Conservation (phyloP, 2,888 invertebrate species). For the Willowsia nigromaculata region DNA sequence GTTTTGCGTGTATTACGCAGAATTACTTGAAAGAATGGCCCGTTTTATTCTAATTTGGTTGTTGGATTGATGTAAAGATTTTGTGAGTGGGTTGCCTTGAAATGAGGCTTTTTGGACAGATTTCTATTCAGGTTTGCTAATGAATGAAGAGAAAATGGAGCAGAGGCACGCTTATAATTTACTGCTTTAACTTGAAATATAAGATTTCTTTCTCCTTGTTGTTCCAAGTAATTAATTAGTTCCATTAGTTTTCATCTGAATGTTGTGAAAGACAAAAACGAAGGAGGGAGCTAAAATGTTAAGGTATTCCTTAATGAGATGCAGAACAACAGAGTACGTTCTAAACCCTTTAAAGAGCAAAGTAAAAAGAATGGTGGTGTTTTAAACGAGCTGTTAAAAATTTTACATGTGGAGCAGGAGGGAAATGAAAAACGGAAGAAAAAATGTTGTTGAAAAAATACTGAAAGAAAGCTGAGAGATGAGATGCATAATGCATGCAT, state of each 20-base stretch:
- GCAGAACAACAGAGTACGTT: constrained; percentile 9
- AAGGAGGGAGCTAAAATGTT: background rate
- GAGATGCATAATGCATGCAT: background rate
- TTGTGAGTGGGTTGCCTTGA: constrained; percentile 4
- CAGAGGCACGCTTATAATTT: background rate
- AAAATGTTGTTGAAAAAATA: background rate
- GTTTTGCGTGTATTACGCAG: constrained; percentile 18
- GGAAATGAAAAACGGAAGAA: background rate
- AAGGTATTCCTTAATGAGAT: constrained; percentile 50
- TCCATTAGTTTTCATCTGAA: constrained; percentile 58
- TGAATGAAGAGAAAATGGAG: background rate
- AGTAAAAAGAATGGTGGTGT: background rate
- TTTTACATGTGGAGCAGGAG: constrained; percentile 6
- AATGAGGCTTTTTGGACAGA: background rate
- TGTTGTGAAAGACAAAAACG: constrained; percentile 10
- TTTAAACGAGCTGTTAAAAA: constrained; percentile 39
- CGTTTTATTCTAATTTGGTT: constrained; percentile 38
- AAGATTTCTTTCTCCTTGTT: constrained; percentile 27
- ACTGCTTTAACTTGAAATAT: background rate
- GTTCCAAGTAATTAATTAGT: constrained; percentile 59
- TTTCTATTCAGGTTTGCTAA: background rate
- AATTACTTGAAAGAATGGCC: background rate
- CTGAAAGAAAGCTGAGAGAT: background rate
- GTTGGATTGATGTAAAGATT: background rate
- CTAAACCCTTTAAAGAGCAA: background rate